phyloP scores from a whole-genome alignment of 2,888 invertebrate genomes.

The Ectemnius continuus region DNA sequence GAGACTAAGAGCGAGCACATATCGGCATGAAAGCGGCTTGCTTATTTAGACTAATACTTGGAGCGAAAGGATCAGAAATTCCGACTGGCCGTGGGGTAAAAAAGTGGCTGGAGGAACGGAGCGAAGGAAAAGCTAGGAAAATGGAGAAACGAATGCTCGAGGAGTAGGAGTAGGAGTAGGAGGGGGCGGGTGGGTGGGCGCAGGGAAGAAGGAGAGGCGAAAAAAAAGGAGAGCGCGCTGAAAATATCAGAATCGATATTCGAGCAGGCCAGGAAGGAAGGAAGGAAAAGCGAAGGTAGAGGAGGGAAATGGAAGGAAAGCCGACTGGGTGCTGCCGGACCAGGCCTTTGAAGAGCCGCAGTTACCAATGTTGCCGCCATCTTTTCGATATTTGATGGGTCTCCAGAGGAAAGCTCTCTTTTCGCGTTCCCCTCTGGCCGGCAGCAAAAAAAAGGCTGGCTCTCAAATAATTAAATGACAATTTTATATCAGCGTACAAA shows the following conservation, averaged over 20 bases:
- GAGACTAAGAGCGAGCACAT: background rate
- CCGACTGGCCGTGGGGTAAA: too few species aligned
- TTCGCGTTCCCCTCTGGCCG: background rate
- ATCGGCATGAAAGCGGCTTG: too few species aligned
- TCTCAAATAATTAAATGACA: too few species aligned
- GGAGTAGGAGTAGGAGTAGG: too few species aligned
- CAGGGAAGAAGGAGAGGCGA: constrained; percentile 2
- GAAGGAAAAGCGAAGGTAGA: constrained; percentile 30
- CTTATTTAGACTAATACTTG: too few species aligned
- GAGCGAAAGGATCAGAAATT: too few species aligned
- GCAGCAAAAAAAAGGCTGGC: too few species aligned
- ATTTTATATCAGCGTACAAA: too few species aligned
- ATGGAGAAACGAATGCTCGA: constrained; percentile 33
- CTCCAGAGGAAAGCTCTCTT: constrained; percentile 20
- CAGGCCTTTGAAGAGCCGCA: constrained; percentile 49
- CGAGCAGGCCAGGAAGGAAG: constrained; percentile 52
- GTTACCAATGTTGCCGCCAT: constrained; percentile 57
- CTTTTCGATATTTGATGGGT: constrained; percentile 58
- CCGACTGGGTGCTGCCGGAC: constrained; percentile 42
- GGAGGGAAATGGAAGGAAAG: constrained; percentile 50
- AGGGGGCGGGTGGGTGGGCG: constrained; percentile 9
- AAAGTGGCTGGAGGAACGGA: too few species aligned
- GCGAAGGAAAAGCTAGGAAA: constrained; percentile 6
- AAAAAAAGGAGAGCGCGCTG: constrained; percentile 45
- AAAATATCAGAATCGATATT: constrained; percentile 69